Base-by-base conservation (phyloP, 1,140 invertebrate genomes). In the Drosophila pectinifera region DNA sequence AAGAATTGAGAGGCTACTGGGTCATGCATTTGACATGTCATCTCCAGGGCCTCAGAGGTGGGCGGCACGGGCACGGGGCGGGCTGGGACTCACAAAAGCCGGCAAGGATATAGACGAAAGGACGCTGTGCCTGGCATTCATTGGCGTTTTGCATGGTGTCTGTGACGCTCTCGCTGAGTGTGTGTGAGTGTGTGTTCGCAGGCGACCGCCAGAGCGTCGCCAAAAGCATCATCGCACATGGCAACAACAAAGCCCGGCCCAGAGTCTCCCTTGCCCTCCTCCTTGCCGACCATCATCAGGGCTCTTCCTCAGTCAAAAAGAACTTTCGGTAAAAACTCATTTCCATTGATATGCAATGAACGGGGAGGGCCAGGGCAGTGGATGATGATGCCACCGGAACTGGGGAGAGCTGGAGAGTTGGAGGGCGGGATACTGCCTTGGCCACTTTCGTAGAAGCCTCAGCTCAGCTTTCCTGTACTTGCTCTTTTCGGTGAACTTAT, bases 301-400 rank as follows among this genome's bases (percentile, higher is more conserved):
- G 13, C 38, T 26, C 45, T 54, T 34, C 55, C 49, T 16, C 45
- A 18, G 38, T 24, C 49, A 36, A 63, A 67, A 61, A 49, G 74
- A 75, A 73, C 48, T 85, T 85, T 70, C 49, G 43, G 65, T 67
- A 78, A 86, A 81, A 81, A 81, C 82, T 78, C 74, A 78, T 78
- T 86, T 78, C 65, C 74, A 86, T 86, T 86, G 82, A 86, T 86
- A 81, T 86, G 83, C 82, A 86, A 78, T 86, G 82, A 82, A 73
- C 36, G 38, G 16, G 34, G 3, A 20, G 45, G 59, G 43, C 22
- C 22, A 41, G 53, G 55, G 7, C 36, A 10, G 10, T 10, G 20
- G 7, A 14, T 34, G 46, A 42, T 16, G 11, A 20, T 11, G 22
- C 8, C n/a, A 42, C 36, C n/a, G 26, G 24, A 38, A 22, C 4